Evolutionary conservation across 1,140 invertebrate species (phyloP).

Genomic region (Heliothis subflexa): DNA sequence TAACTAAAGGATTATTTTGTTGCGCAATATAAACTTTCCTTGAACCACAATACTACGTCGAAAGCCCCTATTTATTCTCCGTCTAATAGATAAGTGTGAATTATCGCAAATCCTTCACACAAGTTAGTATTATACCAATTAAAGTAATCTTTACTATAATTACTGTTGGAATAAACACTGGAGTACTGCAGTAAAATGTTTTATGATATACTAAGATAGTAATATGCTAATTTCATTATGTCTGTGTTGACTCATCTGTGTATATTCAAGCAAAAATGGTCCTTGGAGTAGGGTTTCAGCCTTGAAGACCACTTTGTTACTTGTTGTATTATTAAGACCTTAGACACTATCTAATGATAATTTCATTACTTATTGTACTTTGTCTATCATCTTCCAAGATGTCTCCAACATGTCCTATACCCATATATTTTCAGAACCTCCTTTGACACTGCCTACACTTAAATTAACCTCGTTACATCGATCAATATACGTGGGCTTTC

Average conservation of each 20-base stretch:
- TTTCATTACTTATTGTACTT: too few species aligned
- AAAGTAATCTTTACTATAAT: constrained; percentile 21
- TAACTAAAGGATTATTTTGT: neutral
- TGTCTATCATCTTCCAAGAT: too few species aligned
- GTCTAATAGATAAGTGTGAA: constrained; percentile 15
- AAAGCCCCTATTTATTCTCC: neutral
- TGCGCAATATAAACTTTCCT: constrained; percentile 5
- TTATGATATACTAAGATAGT: neutral
- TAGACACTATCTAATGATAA: too few species aligned
- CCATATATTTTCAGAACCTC: neutral
- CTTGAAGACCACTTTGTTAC: too few species aligned
- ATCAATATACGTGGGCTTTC: neutral
- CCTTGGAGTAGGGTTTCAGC: neutral
- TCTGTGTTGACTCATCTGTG: neutral
- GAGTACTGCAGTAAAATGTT: constrained; percentile 9
- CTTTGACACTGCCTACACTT: neutral
- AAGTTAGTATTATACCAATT: neutral
- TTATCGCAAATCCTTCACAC: constrained; percentile 29
- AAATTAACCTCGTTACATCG: neutral
- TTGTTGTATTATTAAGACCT: too few species aligned
- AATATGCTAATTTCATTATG: neutral
- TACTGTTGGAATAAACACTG: neutral
- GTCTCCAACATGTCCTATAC: neutral
- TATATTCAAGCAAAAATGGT: neutral
- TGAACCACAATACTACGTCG: neutral